Evolutionary conservation across 2,888 invertebrate species (phyloP).

Genomic region (Imbricaverruca yamaguchii): DNA sequence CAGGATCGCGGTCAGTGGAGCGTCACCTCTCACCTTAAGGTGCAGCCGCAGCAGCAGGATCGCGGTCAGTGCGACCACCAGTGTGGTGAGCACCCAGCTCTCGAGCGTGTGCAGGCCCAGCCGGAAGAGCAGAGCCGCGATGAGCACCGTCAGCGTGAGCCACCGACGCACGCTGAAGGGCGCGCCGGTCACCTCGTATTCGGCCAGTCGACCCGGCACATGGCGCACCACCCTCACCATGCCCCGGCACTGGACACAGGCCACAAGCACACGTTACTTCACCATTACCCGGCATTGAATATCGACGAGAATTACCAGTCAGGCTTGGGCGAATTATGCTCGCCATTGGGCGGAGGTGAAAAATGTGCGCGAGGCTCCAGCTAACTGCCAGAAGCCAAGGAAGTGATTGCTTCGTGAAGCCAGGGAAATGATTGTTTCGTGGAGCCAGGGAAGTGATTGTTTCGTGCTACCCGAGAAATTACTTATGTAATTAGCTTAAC

Average conservation of each 20-base stretch:
- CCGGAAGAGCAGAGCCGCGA: background rate
- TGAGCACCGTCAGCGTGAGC: background rate
- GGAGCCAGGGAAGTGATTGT: too few species aligned
- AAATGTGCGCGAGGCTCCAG: too few species aligned
- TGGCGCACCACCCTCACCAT: background rate
- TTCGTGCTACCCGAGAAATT: too few species aligned
- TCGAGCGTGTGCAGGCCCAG: background rate
- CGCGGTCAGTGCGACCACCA: background rate
- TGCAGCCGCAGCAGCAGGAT: background rate
- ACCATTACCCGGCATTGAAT: too few species aligned
- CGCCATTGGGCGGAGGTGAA: too few species aligned
- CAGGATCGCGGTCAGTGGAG: background rate
- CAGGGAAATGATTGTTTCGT: too few species aligned
- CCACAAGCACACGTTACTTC: too few species aligned
- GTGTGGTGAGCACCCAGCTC: background rate
- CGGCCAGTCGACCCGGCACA: slow-evolving; percentile 7
- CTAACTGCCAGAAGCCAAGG: too few species aligned
- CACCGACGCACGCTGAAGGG: background rate
- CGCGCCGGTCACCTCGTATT: background rate
- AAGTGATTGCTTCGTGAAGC: too few species aligned
- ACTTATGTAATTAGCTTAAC: too few species aligned
- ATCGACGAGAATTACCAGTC: too few species aligned
- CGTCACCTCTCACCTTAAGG: background rate
- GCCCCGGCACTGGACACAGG: background rate
- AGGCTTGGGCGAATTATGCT: too few species aligned